These are phyloP conservation scores for Corythornis vintsioides DNA, from an alignment of 2,113 vertebrate genomes.

Conservation along the genomic window DNA sequence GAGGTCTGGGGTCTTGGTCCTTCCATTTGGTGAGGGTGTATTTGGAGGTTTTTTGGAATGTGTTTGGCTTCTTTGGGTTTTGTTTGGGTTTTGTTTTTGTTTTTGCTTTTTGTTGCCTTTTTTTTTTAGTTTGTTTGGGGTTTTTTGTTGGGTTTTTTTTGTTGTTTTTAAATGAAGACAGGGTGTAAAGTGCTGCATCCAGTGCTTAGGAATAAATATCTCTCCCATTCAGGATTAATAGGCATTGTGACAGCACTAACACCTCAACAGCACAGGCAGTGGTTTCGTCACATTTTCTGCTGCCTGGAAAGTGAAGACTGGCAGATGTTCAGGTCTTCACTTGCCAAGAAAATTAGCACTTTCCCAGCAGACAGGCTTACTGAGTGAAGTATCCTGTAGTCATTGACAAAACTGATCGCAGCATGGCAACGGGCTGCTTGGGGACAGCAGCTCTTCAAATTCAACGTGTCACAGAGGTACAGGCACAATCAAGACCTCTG, in stretches of 20 bases:
- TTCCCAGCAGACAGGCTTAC: not conserved
- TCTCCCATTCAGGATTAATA: not conserved
- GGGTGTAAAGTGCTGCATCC: not conserved
- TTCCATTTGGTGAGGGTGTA: not conserved
- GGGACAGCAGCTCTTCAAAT: not conserved
- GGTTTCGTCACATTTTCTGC: conserved; percentile 11
- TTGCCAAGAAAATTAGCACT: conserved; percentile 58
- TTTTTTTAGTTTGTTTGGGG: too few species aligned
- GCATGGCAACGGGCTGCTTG: not conserved
- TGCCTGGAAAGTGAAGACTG: conserved; percentile 18
- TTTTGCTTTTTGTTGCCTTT: not conserved
- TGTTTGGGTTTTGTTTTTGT: too few species aligned
- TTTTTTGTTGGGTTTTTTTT: not conserved
- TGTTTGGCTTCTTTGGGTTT: not conserved
- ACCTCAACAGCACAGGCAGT: not conserved
- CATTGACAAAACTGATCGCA: conserved; percentile 34
- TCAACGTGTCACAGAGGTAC: not conserved
- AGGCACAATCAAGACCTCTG: not conserved
- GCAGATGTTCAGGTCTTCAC: conserved; percentile 51
- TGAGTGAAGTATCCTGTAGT: conserved; percentile 21
- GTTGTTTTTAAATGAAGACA: not conserved
- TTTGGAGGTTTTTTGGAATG: too few species aligned
- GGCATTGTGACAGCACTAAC: not conserved
- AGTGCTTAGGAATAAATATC: not conserved
- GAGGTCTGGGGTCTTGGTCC: not conserved